Evolutionary conservation across 1,140 invertebrate species (phyloP).

Genomic region (Aphelenchoides fujianensis): DNA sequence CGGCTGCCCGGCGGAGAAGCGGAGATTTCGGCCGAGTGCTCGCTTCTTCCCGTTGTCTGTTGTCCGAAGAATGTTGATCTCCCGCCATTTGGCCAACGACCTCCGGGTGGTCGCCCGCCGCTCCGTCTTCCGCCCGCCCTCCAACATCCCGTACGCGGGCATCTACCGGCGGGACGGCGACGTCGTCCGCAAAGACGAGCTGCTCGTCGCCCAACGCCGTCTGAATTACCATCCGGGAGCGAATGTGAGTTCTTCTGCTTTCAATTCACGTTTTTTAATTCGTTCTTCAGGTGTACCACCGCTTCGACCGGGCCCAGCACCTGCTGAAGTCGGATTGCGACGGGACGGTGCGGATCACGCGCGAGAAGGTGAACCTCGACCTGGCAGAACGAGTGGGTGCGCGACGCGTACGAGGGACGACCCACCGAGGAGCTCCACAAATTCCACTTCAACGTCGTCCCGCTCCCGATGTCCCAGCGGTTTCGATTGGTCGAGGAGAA

Average conservation of each 20-base stretch:
- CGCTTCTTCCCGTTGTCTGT: not conserved
- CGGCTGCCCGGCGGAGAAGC: no score
- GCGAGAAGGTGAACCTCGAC: conserved; percentile 22
- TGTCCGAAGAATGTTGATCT: conserved; percentile 14
- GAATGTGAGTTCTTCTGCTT: conserved; percentile 44
- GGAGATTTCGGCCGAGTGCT: not conserved
- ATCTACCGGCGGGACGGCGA: conserved; percentile 58
- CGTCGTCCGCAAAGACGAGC: conserved; percentile 47
- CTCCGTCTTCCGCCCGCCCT: conserved; percentile 35
- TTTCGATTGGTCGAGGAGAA: conserved; percentile 42
- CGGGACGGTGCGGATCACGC: conserved; percentile 41
- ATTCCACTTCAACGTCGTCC: conserved; percentile 40
- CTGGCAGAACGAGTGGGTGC: conserved; percentile 4
- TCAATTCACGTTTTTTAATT: no score
- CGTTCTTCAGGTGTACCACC: conserved; percentile 48
- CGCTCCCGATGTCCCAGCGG: conserved; percentile 43
- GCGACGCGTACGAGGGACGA: conserved; percentile 21
- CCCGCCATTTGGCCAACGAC: not conserved
- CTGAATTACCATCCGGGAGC: conserved; percentile 60
- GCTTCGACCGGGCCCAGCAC: conserved; percentile 35
- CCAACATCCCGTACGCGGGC: conserved; percentile 50
- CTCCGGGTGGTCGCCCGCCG: conserved; percentile 2
- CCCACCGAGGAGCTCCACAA: conserved; percentile 41
- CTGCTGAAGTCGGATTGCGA: conserved; percentile 45
- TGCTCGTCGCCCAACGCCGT: conserved; percentile 49